Conservation (phyloP, 2,888 invertebrate genomes). For the Dasysyrphus albostriatus region DNA sequence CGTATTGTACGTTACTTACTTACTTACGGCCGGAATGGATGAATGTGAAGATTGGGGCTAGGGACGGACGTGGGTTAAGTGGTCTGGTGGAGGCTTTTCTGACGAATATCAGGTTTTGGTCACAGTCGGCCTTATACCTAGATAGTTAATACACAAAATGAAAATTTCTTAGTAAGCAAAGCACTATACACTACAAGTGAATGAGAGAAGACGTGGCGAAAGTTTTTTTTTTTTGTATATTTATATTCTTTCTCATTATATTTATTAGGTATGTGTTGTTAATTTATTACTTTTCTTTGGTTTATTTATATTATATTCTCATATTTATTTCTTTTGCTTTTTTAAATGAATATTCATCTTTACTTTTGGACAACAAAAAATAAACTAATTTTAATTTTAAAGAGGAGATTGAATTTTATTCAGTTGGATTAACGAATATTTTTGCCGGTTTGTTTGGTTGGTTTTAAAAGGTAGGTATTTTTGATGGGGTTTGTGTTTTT, state of each 20-base stretch:
- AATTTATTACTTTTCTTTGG: conserved; percentile 35
- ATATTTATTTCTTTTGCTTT: conserved; percentile 1
- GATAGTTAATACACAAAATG: conserved; percentile 61
- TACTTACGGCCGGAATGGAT: conserved; percentile 36
- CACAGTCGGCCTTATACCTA: conserved; percentile 45
- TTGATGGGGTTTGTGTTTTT: conserved; percentile 49
- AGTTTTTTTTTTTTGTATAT: conserved; percentile 58
- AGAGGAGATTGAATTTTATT: conserved; percentile 1
- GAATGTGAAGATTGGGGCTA: conserved; percentile 20
- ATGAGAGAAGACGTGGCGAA: conserved; percentile 74
- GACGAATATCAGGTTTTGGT: conserved; percentile 67
- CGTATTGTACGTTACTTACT: conserved; percentile 55
- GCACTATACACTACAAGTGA: conserved; percentile 46
- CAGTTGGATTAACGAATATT: not conserved
- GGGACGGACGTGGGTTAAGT: conserved; percentile 40
- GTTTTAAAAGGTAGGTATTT: conserved; percentile 1
- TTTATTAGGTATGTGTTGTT: conserved; percentile 5
- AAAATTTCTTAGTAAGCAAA: conserved; percentile 59
- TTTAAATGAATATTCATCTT: not conserved
- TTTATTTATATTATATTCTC: not conserved
- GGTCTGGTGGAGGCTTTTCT: conserved; percentile 62
- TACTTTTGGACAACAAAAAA: not conserved
- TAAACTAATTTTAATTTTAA: not conserved
- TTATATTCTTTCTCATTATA: conserved; percentile 23
- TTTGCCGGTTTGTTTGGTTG: conserved; percentile 62